phyloP scores from a whole-genome alignment of 2,888 invertebrate genomes.

The Scelioninae gen. 1 region DNA sequence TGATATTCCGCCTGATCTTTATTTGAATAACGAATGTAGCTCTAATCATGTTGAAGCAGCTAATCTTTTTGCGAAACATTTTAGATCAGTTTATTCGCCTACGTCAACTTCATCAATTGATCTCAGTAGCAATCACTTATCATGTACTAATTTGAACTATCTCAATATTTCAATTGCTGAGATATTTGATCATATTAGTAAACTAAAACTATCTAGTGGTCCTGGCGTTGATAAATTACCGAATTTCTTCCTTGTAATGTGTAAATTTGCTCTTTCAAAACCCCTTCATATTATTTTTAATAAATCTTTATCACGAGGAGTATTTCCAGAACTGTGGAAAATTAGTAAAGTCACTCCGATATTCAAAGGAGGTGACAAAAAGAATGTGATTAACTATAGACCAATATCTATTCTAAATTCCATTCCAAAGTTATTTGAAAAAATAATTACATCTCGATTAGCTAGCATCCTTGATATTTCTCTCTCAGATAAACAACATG shows the following conservation, averaged over 20 bases:
- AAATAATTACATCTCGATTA: background rate
- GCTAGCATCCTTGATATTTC: background rate
- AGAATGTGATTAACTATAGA: background rate
- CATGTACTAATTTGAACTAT: background rate
- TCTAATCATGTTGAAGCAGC: background rate
- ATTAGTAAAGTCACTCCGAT: constrained; percentile 1
- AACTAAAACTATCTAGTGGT: background rate
- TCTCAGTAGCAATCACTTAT: background rate
- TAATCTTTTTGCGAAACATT: background rate
- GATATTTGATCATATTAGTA: background rate
- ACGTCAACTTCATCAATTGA: background rate
- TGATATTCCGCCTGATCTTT: background rate
- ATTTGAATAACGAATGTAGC: background rate
- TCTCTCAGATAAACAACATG: background rate
- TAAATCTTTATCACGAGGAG: background rate
- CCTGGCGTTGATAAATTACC: background rate
- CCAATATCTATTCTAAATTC: constrained; percentile 5
- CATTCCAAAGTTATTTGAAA: background rate
- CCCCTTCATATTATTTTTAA: background rate
- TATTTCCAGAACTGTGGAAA: background rate
- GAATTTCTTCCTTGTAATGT: background rate
- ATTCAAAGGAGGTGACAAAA: background rate
- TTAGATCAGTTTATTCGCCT: background rate
- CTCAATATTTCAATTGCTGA: background rate
- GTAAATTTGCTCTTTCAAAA: background rate